phyloP scores from a whole-genome alignment of 2,888 invertebrate genomes.

The Yponomeuta evonymella region DNA sequence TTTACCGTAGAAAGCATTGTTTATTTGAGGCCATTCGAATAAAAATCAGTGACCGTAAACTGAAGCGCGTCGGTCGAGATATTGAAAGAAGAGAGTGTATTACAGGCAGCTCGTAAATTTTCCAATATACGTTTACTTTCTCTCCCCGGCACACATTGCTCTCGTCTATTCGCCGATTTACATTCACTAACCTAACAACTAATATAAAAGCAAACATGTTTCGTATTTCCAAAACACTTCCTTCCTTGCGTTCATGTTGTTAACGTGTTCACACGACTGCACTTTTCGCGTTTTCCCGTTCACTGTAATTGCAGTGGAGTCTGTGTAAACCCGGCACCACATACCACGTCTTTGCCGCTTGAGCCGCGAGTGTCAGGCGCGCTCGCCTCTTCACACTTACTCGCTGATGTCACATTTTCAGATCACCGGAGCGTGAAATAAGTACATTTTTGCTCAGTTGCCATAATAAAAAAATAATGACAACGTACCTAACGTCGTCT shows the following conservation, averaged over 20 bases:
- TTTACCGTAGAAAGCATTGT: conserved; percentile 24
- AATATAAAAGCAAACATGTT: background rate
- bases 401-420: conserved; percentile 72
- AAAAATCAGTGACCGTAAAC: conserved; percentile 63
- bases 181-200: background rate
- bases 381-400: conserved; percentile 45
- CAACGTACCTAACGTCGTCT: conserved; percentile 60
- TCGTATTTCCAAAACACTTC: background rate
- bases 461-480: conserved; percentile 72
- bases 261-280: background rate
- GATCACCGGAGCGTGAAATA: conserved; percentile 74
- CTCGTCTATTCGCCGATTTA: background rate
- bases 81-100: conserved; percentile 39
- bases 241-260: background rate
- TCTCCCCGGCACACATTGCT: background rate
- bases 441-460: conserved; percentile 73
- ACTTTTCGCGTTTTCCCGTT: background rate
- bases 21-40: conserved; percentile 40
- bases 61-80: conserved; percentile 49
- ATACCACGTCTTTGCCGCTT: conserved; percentile 16
- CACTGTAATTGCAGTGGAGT: background rate
- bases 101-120: conserved; percentile 51
- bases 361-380: conserved; percentile 36
- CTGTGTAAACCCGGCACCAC: background rate
- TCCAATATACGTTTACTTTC: conserved; percentile 21